phyloP scores from a whole-genome alignment of 2,113 vertebrate genomes.

The Petromus typicus region DNA sequence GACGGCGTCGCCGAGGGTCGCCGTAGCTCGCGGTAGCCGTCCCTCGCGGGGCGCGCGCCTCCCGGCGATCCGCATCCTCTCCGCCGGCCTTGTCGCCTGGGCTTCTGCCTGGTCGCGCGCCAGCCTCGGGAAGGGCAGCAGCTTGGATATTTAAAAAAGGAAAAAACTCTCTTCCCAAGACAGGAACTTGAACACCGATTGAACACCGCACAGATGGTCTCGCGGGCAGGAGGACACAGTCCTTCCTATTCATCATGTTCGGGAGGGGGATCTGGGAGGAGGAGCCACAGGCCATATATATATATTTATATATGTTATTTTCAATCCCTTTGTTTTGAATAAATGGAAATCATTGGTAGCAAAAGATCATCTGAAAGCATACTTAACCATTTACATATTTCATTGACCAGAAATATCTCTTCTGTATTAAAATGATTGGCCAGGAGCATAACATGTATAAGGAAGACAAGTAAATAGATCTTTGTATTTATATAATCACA shows the following conservation, averaged over 20 bases:
- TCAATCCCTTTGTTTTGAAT: slow-evolving; percentile 26
- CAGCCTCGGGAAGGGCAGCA: neutral
- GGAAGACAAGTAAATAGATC: neutral
- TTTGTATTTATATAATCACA: slow-evolving; percentile 17
- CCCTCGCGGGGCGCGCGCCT: neutral
- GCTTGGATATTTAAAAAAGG: neutral
- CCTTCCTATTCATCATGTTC: slow-evolving; percentile 34
- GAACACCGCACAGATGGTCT: neutral
- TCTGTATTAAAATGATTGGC: neutral
- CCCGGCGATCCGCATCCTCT: neutral
- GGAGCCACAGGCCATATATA: slow-evolving; percentile 29
- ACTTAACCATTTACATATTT: neutral
- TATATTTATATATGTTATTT: slow-evolving; percentile 19
- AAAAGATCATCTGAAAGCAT: neutral
- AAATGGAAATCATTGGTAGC: neutral
- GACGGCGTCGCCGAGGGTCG: neutral
- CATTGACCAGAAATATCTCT: neutral
- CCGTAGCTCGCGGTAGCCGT: neutral
- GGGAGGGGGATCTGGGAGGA: slow-evolving; percentile 59
- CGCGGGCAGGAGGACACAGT: neutral
- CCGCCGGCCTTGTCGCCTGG: neutral
- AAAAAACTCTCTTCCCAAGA: neutral
- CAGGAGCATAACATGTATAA: neutral
- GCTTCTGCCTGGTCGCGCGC: neutral
- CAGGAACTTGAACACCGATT: neutral